These are phyloP conservation scores for Chaenodraco wilsoni DNA, from an alignment of 2,797 vertebrate species.

Conservation along the genomic window DNA sequence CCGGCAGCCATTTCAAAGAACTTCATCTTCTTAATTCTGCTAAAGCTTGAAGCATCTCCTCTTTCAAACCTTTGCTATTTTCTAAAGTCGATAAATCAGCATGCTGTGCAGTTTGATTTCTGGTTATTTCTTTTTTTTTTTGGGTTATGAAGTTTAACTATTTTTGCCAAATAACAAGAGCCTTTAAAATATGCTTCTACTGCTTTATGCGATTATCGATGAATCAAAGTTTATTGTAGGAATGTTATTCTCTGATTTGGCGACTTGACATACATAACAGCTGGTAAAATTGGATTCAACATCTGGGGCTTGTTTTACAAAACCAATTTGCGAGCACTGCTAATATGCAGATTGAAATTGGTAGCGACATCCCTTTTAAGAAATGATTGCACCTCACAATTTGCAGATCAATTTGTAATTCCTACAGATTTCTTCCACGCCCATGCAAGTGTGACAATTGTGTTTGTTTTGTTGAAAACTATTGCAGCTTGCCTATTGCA, in stretches of 20 bases:
- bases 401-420: neutral
- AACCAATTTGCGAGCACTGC: slow-evolving; percentile 3
- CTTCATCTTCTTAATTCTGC: slow-evolving; percentile 1
- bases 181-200: neutral
- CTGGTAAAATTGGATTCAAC: slow-evolving; percentile 38
- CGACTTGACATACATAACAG: slow-evolving; percentile 23
- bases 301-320: slow-evolving; percentile 27
- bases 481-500: neutral
- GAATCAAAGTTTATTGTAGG: neutral
- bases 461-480: neutral
- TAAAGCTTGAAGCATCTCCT: neutral
- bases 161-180: neutral
- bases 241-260: slow-evolving; percentile 12
- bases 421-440: neutral
- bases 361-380: neutral
- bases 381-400: neutral
- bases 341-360: slow-evolving; percentile 5
- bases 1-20: neutral
- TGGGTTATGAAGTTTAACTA: neutral
- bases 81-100: neutral
- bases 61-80: slow-evolving; percentile 3
- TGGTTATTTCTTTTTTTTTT: neutral
- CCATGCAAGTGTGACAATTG: neutral
- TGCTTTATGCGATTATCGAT: neutral
- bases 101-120: neutral